These are phyloP conservation scores for Drosophila niveifrons DNA, from an alignment of 2,888 invertebrate genomes.

Conservation along the genomic window DNA sequence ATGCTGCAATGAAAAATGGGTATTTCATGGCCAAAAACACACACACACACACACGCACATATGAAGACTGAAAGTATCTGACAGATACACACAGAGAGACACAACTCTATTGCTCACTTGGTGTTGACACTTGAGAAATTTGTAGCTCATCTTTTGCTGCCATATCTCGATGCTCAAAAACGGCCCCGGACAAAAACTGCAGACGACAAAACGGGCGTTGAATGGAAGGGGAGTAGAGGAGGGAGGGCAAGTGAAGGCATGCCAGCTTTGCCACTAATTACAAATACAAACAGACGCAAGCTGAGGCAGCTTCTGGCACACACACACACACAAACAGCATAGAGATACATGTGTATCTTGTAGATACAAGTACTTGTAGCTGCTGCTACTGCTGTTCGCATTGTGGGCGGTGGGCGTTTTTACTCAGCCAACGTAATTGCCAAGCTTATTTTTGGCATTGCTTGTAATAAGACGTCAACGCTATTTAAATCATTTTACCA, in stretches of 20 bases:
- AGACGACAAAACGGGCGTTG: slow-evolving; percentile 42
- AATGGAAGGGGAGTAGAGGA: background rate
- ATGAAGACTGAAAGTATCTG: slow-evolving; percentile 47
- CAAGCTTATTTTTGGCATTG: slow-evolving; percentile 64
- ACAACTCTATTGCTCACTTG: slow-evolving; percentile 56
- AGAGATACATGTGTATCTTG: slow-evolving; percentile 12
- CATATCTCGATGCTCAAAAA: slow-evolving; percentile 70
- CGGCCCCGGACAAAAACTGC: slow-evolving; percentile 68
- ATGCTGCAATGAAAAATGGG: slow-evolving; percentile 68
- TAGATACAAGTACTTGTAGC: slow-evolving; percentile 33
- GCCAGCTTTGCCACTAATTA: slow-evolving; percentile 71
- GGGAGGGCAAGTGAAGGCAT: background rate
- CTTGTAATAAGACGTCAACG: slow-evolving; percentile 80
- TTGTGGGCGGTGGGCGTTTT: slow-evolving; percentile 43
- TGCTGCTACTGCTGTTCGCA: slow-evolving; percentile 11
- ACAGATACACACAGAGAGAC: slow-evolving; percentile 30
- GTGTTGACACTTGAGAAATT: slow-evolving; percentile 86
- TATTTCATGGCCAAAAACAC: slow-evolving; percentile 69
- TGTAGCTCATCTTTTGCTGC: slow-evolving; percentile 83
- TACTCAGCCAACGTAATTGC: slow-evolving; percentile 55
- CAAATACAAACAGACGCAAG: slow-evolving; percentile 44
- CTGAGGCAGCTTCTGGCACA: slow-evolving; percentile 7
- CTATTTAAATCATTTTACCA: slow-evolving; percentile 60
- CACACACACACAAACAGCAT: background rate
- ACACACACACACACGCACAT: slow-evolving; percentile 19